phyloP scores from a whole-genome alignment of 2,797 vertebrate species.

The Phaenicophaeus curvirostris region DNA sequence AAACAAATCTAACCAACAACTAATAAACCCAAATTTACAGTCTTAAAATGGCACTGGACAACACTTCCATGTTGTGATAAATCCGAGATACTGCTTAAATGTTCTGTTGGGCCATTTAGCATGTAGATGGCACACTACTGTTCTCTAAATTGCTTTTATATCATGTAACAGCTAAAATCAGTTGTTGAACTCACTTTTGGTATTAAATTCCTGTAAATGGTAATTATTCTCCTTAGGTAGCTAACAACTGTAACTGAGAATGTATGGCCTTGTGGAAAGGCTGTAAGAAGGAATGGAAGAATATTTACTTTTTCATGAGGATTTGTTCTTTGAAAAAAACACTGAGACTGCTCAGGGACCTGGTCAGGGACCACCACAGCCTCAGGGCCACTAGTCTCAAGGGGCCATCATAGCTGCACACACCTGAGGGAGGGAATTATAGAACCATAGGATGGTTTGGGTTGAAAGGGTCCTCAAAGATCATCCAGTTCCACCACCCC shows the following conservation, averaged over 20 bases:
- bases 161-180: neutral
- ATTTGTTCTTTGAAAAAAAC: neutral
- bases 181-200: neutral
- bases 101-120: neutral
- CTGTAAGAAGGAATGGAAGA: neutral
- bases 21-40: neutral
- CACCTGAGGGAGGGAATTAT: too few relatives aligned
- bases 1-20: neutral
- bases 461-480: too few relatives aligned
- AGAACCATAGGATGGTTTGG: too few relatives aligned
- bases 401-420: too few relatives aligned
- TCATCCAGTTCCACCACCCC: too few relatives aligned
- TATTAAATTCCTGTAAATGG: neutral
- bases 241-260: neutral
- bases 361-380: fast-evolving
- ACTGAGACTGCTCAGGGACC: neutral
- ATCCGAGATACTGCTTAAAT: neutral
- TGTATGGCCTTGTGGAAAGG: neutral
- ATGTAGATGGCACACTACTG: neutral
- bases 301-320: neutral
- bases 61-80: too few relatives aligned
- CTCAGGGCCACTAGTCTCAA: too few relatives aligned
- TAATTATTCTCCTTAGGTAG: neutral
- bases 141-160: neutral
- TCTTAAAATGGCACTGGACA: neutral